Evolutionary conservation across 2,888 invertebrate genomes (phyloP), one percentile per base, ranked within the genome.

Genomic region (Epistrophe eligans): DNA sequence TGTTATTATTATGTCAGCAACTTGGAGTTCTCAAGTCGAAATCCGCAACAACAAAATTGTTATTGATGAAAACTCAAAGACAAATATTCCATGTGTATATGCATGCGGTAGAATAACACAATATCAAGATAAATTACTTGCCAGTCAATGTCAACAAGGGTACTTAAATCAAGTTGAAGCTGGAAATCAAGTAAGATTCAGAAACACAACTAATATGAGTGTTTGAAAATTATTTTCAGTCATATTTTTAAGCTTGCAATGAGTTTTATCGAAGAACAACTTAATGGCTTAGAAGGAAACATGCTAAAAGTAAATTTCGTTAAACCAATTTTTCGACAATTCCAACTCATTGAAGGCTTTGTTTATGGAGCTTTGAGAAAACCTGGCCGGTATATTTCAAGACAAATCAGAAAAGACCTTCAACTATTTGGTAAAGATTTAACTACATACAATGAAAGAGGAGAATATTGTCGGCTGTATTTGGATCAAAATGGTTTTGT

Each of bases 391-490:
- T 70, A 84, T 62, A 15, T 79, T 11, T 57, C 77, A 4, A 67
- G 76, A 24, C 24, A 38, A 2, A 45, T 45, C 5, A 38, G 62
- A 17, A 62, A 50, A 9, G n/a, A 43, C 19, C 17, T 67, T 11
- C 40, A 55, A 2, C 8, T 8, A 4, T 17, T 50, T 32, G 84
- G 77, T 17, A 13, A 35, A 9, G 88, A 84, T 24, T 48, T 88
- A 7, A 10, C 43, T 2, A 84, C 88, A 2, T 4, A 7, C 3
- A 90, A 90, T 50, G n/a, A 83, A 1, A 62, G 89, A 0, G 89
- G 89, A 0, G 90, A 91, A 4, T 92, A 92, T 64, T 90, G 89
- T 57, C 90, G 92, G 0, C 50, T 92, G 0, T 89, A 90, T 3
- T 40, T 92, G 6, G 90, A 87, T 60, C 52, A 50, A 0, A 88